Percentiles rank a stretch among this genome's conserved stretches.
Conservation (phyloP, 2,797 vertebrate genomes). For the Acanthurus lineatus region DNA sequence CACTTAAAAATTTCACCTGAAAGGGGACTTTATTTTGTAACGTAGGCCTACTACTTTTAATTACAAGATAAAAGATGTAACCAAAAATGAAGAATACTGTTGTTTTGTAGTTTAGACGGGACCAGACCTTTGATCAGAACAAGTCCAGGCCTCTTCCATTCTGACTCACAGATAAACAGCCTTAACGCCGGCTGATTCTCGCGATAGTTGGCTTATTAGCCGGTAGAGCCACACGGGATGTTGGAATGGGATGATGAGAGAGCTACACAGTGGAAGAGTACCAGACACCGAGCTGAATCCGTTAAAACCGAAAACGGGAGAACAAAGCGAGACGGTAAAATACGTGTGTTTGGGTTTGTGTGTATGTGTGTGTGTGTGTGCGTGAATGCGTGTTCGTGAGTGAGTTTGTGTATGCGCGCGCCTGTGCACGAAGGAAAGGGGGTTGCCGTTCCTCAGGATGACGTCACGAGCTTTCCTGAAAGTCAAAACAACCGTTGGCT, state of each 20-base stretch:
- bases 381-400: not conserved
- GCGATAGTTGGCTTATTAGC: slow-evolving; percentile 78
- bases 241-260: slow-evolving; percentile 69
- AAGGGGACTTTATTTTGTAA: no score
- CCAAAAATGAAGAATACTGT: no score
- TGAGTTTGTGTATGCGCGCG: not conserved
- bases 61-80: no score
- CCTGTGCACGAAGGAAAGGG: slow-evolving; percentile 45
- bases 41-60: no score
- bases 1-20: not conserved
- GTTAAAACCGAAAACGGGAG: slow-evolving; percentile 31
- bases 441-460: slow-evolving; percentile 82
- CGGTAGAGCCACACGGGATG: slow-evolving; percentile 61
- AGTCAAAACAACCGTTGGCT: slow-evolving; percentile 89
- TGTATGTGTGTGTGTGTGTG: not conserved
- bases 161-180: slow-evolving; percentile 1
- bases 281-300: slow-evolving; percentile 45
- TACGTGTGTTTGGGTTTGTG: not conserved
- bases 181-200: slow-evolving; percentile 67
- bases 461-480: slow-evolving; percentile 93
- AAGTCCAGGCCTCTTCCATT: not conserved
- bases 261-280: slow-evolving; percentile 53
- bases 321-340: slow-evolving; percentile 44
- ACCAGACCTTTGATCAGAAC: not conserved
- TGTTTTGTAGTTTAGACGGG: not conserved